Evolutionary conservation across 1,140 invertebrate species (phyloP), one percentile per base, ranked within the genome.

Genomic region (Portunus trituberculatus): DNA sequence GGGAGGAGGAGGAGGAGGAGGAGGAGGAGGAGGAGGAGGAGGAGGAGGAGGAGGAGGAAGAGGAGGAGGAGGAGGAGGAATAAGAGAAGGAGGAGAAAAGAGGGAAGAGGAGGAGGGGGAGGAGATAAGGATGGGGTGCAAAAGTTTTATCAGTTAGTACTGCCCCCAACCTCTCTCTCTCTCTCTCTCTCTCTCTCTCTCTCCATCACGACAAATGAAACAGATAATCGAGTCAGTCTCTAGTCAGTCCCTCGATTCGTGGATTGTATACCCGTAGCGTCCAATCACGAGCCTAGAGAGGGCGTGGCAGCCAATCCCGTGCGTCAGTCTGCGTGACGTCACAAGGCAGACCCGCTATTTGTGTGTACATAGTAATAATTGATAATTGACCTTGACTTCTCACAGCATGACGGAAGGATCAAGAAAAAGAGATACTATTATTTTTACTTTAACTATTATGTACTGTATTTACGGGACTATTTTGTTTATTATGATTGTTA

Each of bases 181-280:
- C 32, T 39, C 28, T 39, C 83, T 31, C 83, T 86, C 83, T 86
- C 32, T 39, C 32, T 86, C 28, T 86, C 83, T 39, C 83, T 86
- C 28, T 86, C 45, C 28, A 76, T 7, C 67, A 76, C 16, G 12
- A 76, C 20, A 25, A 76, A 7, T 20, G 20, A n/a, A n/a, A 76
- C 67, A 76, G 20, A 76, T 76, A 76, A 76, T 76, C 67, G 67
- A 76, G 67, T 76, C 67, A 76, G 67, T n/a, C 67, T 76, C 67
- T 76, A 76, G 67, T 76, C 67, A 76, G 67, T 76, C 67, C 67
- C 67, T 76, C 67, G 20, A 76, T 76, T 76, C 12, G 67, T 76
- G 67, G 67, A 76, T 76, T 76, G 67, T 76, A n/a, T 76, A 76
- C 20, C 67, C 67, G 67, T 76, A 76, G 67, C 67, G 67, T 76